phyloP scores from a whole-genome alignment of 1,140 invertebrate species.

The Euura lappo region DNA sequence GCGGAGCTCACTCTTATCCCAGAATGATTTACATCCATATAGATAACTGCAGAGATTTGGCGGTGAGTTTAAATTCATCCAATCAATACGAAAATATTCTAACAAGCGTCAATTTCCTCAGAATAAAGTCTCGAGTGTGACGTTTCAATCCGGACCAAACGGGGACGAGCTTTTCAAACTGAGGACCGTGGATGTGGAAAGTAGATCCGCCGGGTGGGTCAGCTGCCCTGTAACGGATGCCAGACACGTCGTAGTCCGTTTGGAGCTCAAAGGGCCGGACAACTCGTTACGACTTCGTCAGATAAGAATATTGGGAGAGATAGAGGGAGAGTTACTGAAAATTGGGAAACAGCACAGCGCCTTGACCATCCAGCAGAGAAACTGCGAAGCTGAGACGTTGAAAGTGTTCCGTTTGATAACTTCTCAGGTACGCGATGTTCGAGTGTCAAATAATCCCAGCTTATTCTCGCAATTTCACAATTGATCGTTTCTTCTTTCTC shows the following conservation, averaged over 20 bases:
- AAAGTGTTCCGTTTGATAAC: slow-evolving; percentile 94
- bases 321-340: slow-evolving; percentile 62
- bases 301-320: slow-evolving; percentile 69
- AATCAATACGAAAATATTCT: background rate
- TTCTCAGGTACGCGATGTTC: slow-evolving; percentile 70
- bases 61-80: slow-evolving; percentile 64
- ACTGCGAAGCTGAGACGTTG: slow-evolving; percentile 91
- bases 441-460: too few relatives aligned
- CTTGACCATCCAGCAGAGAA: slow-evolving; percentile 78
- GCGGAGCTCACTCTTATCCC: slow-evolving; percentile 65
- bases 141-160: slow-evolving; percentile 81
- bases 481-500: slow-evolving; percentile 23
- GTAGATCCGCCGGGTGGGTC: slow-evolving; percentile 83
- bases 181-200: slow-evolving; percentile 83
- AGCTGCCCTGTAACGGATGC: slow-evolving; percentile 76
- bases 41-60: slow-evolving; percentile 90
- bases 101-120: slow-evolving; percentile 57
- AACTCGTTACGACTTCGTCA: slow-evolving; percentile 88
- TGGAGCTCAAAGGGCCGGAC: slow-evolving; percentile 92
- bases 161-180: slow-evolving; percentile 82
- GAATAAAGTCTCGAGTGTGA: slow-evolving; percentile 88
- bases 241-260: slow-evolving; percentile 66
- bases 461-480: background rate
- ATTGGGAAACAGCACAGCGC: slow-evolving; percentile 62
- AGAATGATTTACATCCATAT: slow-evolving; percentile 85